Evolutionary conservation across 2,888 invertebrate genomes (phyloP).

Genomic region (Pheosia gnoma): DNA sequence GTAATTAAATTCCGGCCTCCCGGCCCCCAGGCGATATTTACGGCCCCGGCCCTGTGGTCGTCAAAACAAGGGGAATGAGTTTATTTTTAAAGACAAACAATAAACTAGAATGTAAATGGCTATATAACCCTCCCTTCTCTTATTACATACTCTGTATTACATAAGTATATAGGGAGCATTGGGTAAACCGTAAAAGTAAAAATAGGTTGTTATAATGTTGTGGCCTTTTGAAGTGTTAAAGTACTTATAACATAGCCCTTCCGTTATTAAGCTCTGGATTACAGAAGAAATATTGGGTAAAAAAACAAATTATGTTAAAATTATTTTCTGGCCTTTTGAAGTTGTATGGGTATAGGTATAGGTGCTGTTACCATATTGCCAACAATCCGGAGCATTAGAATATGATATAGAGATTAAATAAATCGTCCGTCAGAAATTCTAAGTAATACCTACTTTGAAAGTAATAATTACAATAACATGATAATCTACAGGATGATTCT

Average conservation of each 20-base stretch:
- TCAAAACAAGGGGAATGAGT: constrained; percentile 50
- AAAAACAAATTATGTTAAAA: neutral
- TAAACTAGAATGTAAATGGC: constrained; percentile 5
- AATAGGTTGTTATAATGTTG: neutral
- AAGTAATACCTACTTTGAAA: no score
- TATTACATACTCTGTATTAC: constrained; percentile 3
- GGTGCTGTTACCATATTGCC: no score
- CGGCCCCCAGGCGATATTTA: constrained; percentile 47
- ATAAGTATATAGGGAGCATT: neutral
- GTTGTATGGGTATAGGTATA: neutral
- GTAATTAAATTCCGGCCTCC: constrained; percentile 72
- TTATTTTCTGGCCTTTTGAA: neutral
- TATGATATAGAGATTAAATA: no score
- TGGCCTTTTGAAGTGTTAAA: neutral
- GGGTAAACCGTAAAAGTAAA: neutral
- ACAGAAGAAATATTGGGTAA: no score
- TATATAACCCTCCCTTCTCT: constrained; percentile 7
- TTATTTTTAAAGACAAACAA: constrained; percentile 14
- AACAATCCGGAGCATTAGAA: no score
- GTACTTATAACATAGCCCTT: neutral
- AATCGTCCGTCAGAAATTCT: no score
- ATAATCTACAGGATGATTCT: no score
- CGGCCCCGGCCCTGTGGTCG: constrained; percentile 46
- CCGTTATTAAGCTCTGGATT: no score
- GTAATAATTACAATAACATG: no score